phyloP scores from a whole-genome alignment of 2,888 invertebrate genomes.

The Melanophora roralis region DNA sequence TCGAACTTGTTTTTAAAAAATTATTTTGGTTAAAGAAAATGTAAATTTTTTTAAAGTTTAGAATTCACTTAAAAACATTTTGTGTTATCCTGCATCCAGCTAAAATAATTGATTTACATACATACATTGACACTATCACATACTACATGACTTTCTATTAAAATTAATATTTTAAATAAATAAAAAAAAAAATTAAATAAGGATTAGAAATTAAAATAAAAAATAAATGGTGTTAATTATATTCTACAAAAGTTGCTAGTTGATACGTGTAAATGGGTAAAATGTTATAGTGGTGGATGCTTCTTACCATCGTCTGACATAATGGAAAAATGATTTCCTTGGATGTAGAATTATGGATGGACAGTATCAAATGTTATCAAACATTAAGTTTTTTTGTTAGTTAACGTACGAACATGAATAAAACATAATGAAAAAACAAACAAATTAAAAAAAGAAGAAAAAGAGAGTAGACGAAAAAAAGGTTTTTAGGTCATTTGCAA shows the following conservation, averaged over 20 bases:
- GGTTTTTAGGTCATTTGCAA: constrained; percentile 44
- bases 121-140: neutral
- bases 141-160: constrained; percentile 1
- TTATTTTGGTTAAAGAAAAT: no score
- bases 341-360: constrained; percentile 51
- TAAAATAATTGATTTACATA: no score
- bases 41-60: neutral
- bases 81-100: constrained; percentile 1
- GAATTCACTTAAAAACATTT: constrained; percentile 21
- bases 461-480: constrained; percentile 3
- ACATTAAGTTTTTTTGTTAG: neutral
- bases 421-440: constrained; percentile 21
- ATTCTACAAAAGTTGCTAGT: constrained; percentile 64
- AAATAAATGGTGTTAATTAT: constrained; percentile 48
- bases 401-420: constrained; percentile 14
- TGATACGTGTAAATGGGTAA: constrained; percentile 59
- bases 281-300: constrained; percentile 64
- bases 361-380: constrained; percentile 28
- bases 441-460: neutral
- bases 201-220: neutral
- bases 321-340: constrained; percentile 90
- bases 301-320: constrained; percentile 90
- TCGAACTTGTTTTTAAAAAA: no score
- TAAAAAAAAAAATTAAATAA: neutral
- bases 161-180: neutral